These are phyloP conservation scores for Diloba caeruleocephala DNA, from an alignment of 2,888 invertebrate species.

Conservation along the genomic window DNA sequence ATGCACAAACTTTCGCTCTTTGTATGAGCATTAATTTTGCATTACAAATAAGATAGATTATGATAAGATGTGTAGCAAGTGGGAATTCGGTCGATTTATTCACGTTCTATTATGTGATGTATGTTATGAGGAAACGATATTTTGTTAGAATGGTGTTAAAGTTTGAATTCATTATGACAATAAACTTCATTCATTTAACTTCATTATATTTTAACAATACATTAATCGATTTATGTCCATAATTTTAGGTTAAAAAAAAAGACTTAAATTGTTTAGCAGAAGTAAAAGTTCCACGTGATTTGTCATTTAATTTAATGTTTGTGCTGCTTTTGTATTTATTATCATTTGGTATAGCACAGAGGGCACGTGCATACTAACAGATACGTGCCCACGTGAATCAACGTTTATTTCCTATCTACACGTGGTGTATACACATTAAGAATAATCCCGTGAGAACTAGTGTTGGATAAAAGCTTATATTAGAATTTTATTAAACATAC, in stretches of 20 bases:
- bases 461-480: constrained; percentile 41
- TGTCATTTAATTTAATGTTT: constrained; percentile 7
- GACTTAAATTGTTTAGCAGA: too few species aligned
- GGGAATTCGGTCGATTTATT: constrained; percentile 70
- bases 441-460: constrained; percentile 63
- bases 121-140: constrained; percentile 63
- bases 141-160: constrained; percentile 56
- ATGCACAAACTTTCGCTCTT: constrained; percentile 71
- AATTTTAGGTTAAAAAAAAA: too few species aligned
- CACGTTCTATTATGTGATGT: constrained; percentile 61
- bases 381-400: constrained; percentile 71
- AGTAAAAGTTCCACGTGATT: neutral
- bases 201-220: too few species aligned
- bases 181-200: constrained; percentile 9
- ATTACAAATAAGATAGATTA: constrained; percentile 36
- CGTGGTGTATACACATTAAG: constrained; percentile 72
- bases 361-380: constrained; percentile 70
- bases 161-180: constrained; percentile 57
- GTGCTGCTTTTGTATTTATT: constrained; percentile 30
- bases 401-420: constrained; percentile 74
- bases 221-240: too few species aligned
- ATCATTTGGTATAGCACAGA: constrained; percentile 34
- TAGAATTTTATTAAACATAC: constrained; percentile 49
- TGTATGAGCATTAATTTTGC: constrained; percentile 60
- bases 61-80: constrained; percentile 55